Evolutionary conservation across 2,888 invertebrate species (phyloP).

Genomic region (Aleiodes leptofemur): DNA sequence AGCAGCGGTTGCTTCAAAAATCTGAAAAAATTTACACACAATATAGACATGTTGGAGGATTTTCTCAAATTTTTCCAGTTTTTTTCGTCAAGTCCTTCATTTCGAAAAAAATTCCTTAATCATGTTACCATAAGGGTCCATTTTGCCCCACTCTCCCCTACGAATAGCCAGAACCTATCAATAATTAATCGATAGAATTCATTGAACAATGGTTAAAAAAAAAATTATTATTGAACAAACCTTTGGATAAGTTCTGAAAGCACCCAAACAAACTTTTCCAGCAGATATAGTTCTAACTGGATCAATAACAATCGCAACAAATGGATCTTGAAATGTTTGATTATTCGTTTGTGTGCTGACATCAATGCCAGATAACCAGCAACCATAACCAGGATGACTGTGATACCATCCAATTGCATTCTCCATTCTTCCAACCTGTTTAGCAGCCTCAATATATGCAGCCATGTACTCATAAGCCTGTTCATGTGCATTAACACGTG

Average conservation of each 20-base stretch:
- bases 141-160: no score
- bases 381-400: constrained; percentile 99
- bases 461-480: constrained; percentile 99
- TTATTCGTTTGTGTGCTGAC: constrained; percentile 99
- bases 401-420: constrained; percentile 99
- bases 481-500: constrained; percentile 96
- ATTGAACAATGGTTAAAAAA: no score
- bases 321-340: constrained; percentile 99
- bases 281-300: constrained; percentile 98
- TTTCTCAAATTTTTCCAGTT: no score
- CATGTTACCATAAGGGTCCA: no score
- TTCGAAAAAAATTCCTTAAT: no score
- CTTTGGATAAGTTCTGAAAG: constrained; percentile 95
- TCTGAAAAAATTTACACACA: no score
- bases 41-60: no score
- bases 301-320: constrained; percentile 99
- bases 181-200: neutral
- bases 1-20: no score
- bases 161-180: no score
- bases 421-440: constrained; percentile 95
- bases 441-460: constrained; percentile 97
- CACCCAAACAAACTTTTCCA: constrained; percentile 99
- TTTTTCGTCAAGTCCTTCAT: no score
- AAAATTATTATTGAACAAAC: neutral
- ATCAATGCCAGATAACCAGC: constrained; percentile 99